A percentile compares a stretch with the other conserved stretches of the same genome.
Evolutionary conservation across 2,888 invertebrate species (phyloP).

Genomic region (Calameuta filiformis): DNA sequence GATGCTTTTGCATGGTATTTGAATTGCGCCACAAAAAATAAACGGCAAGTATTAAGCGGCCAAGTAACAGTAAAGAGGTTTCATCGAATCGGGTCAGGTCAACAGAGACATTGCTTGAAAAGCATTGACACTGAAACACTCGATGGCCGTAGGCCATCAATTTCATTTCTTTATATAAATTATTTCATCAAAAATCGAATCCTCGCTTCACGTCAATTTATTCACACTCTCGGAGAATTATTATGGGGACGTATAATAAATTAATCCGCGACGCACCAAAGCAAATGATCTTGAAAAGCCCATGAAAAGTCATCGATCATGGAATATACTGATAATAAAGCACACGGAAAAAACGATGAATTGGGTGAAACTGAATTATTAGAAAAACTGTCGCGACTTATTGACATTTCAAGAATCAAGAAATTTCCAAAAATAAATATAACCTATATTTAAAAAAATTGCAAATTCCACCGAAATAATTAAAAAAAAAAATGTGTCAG

Average conservation of each 20-base stretch:
- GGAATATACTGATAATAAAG: too few relatives aligned
- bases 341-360: too few relatives aligned
- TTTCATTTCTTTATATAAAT: background rate
- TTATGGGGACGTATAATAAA: background rate
- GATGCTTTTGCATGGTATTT: background rate
- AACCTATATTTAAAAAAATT: background rate
- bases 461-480: background rate
- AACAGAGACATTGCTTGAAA: background rate
- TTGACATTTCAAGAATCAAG: background rate
- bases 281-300: background rate
- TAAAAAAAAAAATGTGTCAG: too few relatives aligned
- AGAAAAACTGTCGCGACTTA: too few relatives aligned
- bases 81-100: background rate
- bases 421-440: background rate
- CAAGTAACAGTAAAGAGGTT: background rate
- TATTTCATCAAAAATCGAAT: background rate
- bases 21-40: background rate
- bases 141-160: background rate
- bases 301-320: too few relatives aligned
- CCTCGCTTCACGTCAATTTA: background rate
- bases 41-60: background rate
- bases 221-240: background rate
- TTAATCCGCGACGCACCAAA: background rate
- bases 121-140: background rate
- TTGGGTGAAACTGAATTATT: too few relatives aligned